Base-by-base conservation (phyloP, 2,888 invertebrate species). In the Agrotis puta region DNA sequence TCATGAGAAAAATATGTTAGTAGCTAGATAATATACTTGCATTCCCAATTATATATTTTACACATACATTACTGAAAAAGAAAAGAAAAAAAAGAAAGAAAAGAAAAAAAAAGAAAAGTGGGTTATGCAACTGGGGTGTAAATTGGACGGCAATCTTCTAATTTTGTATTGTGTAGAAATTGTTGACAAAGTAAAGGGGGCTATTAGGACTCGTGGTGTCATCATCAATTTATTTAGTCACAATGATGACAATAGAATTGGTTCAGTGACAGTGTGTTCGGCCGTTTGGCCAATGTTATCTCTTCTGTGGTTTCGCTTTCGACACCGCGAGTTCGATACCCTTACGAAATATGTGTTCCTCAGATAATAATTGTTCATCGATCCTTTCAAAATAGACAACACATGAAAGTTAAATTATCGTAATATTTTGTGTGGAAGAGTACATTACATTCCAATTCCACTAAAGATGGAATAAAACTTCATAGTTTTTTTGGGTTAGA, bases 161-260 rank as follows among this genome's bases (percentile, higher is more conserved):
- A 54, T 20, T 18, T 43, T 20, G 5, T 16, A n/a, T 9, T 39
- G 9, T 47, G 18, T 18, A 13, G 50, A 43, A 45, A 45, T 45
- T 18, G 47, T 67, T 14, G 20, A 75, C 67, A 66, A 71, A 71
- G n/a, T 27, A 48, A 75, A 54, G 27, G 9, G 39, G 22, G 18
- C 3, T 67, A 43, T 74, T 27, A 18, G 22, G 27, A 48, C n/a
- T 20, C 3, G 39, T 43, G 24, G 24, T 43, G 27, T n/a, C 0
- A 66, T 54, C 47, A 54, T 75, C 67, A 66, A 65, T 66, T 71
- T 74, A 47, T 64, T 47, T 3, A 13, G 5, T 0, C 24, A 53
- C 3, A 27, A 16, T 13, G 9, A 22, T 75, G 22, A 56, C 43
- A 71, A 66, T 54, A 75, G 53, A 71, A 66, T 56, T 66, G 47